Percentiles rank a stretch among this genome's conserved stretches.
These are phyloP conservation scores for Mayetiola destructor DNA, from an alignment of 2,888 invertebrate genomes.

Conservation along the genomic window DNA sequence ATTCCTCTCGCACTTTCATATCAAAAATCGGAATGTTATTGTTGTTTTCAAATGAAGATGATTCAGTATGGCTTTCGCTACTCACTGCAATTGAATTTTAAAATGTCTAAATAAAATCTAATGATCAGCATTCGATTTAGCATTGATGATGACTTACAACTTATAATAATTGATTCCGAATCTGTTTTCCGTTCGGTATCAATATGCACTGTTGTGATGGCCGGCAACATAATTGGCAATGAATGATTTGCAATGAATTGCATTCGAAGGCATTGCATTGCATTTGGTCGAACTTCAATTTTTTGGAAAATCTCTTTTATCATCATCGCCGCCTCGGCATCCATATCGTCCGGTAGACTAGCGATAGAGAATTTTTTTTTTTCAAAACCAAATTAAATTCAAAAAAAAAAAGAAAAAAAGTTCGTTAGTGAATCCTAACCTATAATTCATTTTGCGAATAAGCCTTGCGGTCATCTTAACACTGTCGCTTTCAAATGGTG, in stretches of 20 bases:
- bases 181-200: neutral
- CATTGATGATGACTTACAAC: neutral
- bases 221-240: neutral
- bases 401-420: neutral
- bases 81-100: neutral
- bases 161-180: neutral
- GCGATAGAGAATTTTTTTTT: neutral
- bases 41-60: neutral
- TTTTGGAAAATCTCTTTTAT: neutral
- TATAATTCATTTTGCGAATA: neutral
- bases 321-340: neutral
- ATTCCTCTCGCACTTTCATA: neutral
- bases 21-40: neutral
- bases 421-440: neutral
- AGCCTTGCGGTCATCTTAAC: neutral
- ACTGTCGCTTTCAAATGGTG: neutral
- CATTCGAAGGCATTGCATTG: neutral
- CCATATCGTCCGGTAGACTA: neutral
- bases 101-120: neutral
- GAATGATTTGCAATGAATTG: neutral
- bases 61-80: neutral
- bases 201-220: neutral
- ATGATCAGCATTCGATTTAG: neutral
- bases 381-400: neutral
- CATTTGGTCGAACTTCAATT: neutral